phyloP scores from a whole-genome alignment of 2,888 invertebrate species.

The Acleris laterana region DNA sequence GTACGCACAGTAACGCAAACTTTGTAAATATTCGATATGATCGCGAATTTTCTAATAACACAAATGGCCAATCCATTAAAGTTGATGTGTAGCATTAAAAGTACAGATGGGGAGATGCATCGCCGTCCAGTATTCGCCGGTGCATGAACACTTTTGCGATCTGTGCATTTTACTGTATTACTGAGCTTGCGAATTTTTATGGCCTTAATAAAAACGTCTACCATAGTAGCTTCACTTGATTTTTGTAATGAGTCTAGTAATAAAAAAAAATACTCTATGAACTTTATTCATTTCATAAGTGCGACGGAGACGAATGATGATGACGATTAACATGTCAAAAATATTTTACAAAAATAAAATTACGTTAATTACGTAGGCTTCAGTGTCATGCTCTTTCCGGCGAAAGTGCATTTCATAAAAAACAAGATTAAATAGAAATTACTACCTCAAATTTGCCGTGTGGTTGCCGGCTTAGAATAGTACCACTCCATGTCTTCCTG shows the following conservation, averaged over 20 bases:
- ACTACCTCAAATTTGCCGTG: too few species aligned
- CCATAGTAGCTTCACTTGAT: too few species aligned
- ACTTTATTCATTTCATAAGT: background rate
- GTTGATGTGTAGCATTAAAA: constrained; percentile 69
- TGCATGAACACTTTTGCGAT: constrained; percentile 66
- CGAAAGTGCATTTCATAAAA: too few species aligned
- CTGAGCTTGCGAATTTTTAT: constrained; percentile 36
- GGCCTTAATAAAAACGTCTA: background rate
- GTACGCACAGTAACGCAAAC: background rate
- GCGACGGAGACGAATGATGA: too few species aligned
- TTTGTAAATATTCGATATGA: constrained; percentile 21
- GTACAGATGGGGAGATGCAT: constrained; percentile 61
- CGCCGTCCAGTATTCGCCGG: constrained; percentile 57
- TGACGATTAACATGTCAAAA: too few species aligned
- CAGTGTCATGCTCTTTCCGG: too few species aligned
- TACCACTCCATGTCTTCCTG: too few species aligned
- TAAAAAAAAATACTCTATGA: background rate
- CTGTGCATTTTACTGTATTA: constrained; percentile 64
- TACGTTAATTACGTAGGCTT: too few species aligned
- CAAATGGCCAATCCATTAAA: constrained; percentile 79
- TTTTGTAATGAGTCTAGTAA: too few species aligned
- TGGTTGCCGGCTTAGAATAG: too few species aligned
- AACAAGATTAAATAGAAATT: too few species aligned
- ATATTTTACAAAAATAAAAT: too few species aligned
- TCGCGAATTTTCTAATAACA: constrained; percentile 55